Evolutionary conservation across 1,140 invertebrate genomes (phyloP), one percentile per base, ranked within the genome.

Genomic region (Habropoda laboriosa): DNA sequence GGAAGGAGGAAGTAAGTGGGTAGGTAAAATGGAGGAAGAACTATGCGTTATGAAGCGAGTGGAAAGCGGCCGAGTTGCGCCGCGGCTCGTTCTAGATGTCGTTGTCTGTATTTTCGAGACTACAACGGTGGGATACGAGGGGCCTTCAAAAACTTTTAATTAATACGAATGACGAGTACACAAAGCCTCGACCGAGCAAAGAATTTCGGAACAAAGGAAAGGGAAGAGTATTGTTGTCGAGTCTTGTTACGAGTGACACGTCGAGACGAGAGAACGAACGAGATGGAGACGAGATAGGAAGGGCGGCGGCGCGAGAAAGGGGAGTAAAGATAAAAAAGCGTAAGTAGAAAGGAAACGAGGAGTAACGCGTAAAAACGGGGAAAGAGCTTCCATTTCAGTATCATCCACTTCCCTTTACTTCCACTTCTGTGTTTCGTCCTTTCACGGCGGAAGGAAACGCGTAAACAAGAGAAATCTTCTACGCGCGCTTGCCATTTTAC

Each of bases 181-280:
- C 88, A 90, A 89, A 87, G 87, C 86, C 77, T 82, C 80, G 74
- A 58, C 71, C 79, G 76, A 79, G 86, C 77, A 88, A 90, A 90
- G 88, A 88, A 89, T 90, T 90, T 88, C 80, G 79, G 88, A 81
- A 90, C 90, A 91, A 91, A 90, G 90, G 78, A 83, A 79, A 89
- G 81, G 83, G 85, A 53, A 75, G 79, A 83, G 86, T 86, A 91
- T 91, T 91, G 88, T 91, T 90, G 86, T 88, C 79, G 83, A 81
- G 85, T 86, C 89, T 91, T 90, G 89, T 90, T 91, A 90, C 85
- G 81, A 79, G 78, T 80, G 74, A 87, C 74, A 79, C 78, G 79
- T 63, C 63, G 75, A 57, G 73, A 67, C 74, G 79, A 45, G 81
- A 77, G 82, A 79, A 40, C 73, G 35, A 35, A 70, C 73, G 71